Conservation (phyloP, 1,140 invertebrate species). For the Maconellicoccus hirsutus region DNA sequence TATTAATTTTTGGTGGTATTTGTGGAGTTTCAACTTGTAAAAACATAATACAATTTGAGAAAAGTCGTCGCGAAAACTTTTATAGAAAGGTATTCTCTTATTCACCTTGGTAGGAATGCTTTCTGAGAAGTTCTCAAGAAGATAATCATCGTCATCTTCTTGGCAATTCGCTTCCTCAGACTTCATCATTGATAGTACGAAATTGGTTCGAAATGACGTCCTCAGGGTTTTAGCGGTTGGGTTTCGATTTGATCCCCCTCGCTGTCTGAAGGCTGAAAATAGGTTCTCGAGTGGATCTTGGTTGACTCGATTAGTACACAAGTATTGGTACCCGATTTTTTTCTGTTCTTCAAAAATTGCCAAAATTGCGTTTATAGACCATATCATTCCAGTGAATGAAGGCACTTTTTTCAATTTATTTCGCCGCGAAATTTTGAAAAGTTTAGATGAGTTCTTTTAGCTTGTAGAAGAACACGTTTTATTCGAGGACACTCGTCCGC, state of each 20-base stretch:
- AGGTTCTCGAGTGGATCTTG: conserved; percentile 1
- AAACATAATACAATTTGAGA: too few species aligned
- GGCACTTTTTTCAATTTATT: not conserved
- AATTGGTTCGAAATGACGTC: conserved; percentile 12
- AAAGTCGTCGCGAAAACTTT: too few species aligned
- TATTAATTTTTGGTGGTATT: too few species aligned
- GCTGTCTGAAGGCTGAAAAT: conserved; percentile 11
- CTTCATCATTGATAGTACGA: conserved; percentile 1
- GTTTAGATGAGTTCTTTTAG: not conserved
- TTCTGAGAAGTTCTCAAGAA: too few species aligned
- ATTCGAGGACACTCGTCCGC: not conserved
- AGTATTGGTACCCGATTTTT: not conserved
- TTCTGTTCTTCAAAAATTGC: not conserved
- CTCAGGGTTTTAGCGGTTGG: conserved; percentile 22
- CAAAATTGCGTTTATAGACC: not conserved
- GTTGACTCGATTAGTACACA: conserved; percentile 2
- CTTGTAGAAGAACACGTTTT: too few species aligned
- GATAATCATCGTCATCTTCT: conserved; percentile 36
- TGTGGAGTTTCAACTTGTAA: too few species aligned
- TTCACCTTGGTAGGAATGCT: too few species aligned
- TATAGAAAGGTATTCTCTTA: too few species aligned
- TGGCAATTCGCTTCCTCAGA: conserved; percentile 44
- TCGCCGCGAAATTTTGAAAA: not conserved
- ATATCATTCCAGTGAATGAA: not conserved
- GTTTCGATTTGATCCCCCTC: conserved; percentile 15